Conservation (phyloP, 1,140 invertebrate species). For the Anadara kagoshimensis region DNA sequence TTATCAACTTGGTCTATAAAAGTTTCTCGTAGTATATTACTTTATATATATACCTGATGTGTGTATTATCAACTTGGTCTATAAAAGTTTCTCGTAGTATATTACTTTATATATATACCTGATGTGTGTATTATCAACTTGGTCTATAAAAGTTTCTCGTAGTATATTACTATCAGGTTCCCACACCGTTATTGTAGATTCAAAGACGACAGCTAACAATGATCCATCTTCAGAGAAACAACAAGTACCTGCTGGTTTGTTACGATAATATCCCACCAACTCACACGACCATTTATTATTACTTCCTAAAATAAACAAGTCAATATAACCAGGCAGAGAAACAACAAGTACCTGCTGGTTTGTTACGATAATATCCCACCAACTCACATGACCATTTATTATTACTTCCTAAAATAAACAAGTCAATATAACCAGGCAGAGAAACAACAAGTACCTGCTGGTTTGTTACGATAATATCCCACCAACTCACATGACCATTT, state of each 20-base stretch:
- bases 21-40: too few relatives aligned
- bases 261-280: constrained; percentile 80
- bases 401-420: too few relatives aligned
- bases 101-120: constrained; percentile 54
- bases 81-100: too few relatives aligned
- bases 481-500: too few relatives aligned
- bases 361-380: too few relatives aligned
- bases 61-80: too few relatives aligned
- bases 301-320: constrained; percentile 47
- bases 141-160: constrained; percentile 73
- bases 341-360: not conserved
- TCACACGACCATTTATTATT: constrained; percentile 80
- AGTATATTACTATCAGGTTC: constrained; percentile 74
- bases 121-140: constrained; percentile 49
- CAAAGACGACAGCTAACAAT: constrained; percentile 83
- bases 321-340: constrained; percentile 1
- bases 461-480: too few relatives aligned
- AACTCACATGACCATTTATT: too few relatives aligned
- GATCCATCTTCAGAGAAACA: constrained; percentile 86
- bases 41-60: too few relatives aligned
- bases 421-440: too few relatives aligned
- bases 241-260: constrained; percentile 77
- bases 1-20: too few relatives aligned
- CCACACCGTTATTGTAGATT: constrained; percentile 83
- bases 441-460: too few relatives aligned